Percentiles rank a stretch among this genome's conserved stretches.
Evolutionary conservation across 2,888 invertebrate genomes (phyloP).

Genomic region (Nomada flava): DNA sequence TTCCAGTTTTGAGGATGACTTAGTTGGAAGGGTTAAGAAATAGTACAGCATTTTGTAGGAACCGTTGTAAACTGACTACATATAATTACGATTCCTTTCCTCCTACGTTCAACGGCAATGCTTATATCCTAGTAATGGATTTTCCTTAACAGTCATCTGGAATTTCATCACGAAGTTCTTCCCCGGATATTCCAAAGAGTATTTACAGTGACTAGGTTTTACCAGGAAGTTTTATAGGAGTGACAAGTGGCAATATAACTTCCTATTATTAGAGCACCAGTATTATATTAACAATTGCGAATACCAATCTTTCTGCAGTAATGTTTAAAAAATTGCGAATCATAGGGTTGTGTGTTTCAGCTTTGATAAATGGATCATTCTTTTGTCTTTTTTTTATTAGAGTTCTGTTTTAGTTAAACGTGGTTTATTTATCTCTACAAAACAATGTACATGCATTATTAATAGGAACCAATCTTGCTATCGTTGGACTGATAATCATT

Average conservation of each 20-base stretch:
- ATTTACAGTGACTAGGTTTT: not conserved
- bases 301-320: not conserved
- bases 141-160: conserved; percentile 12
- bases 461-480: conserved; percentile 1
- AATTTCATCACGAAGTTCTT: conserved; percentile 8
- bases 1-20: too few relatives aligned
- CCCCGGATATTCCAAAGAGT: not conserved
- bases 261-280: not conserved
- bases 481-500: not conserved
- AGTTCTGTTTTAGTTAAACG: too few relatives aligned
- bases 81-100: not conserved
- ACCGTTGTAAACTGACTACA: too few relatives aligned
- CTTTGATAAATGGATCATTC: too few relatives aligned
- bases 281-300: not conserved
- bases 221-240: not conserved
- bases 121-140: not conserved
- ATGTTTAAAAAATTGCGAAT: not conserved
- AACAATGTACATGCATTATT: not conserved
- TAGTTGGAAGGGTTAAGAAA: too few relatives aligned
- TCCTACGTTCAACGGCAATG: not conserved
- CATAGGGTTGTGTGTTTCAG: not conserved
- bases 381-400: not conserved
- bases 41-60: too few relatives aligned
- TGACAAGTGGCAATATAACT: not conserved
- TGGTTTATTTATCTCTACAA: not conserved